Base-by-base conservation (phyloP, 2,113 vertebrate species). In the Pyrgilauda ruficollis region DNA sequence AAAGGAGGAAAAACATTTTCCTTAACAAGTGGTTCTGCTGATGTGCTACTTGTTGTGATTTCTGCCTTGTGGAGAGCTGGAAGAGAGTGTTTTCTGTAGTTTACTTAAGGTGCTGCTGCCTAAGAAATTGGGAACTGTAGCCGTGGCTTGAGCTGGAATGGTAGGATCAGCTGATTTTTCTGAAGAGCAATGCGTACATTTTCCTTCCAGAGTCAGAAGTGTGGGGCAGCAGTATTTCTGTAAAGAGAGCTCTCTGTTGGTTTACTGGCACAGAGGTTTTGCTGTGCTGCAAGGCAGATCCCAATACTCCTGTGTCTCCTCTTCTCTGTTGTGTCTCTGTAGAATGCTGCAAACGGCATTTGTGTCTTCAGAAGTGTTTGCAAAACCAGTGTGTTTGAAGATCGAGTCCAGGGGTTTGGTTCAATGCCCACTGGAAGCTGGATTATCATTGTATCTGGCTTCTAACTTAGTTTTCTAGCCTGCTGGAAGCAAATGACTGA, bases 91-190 rank as follows among this genome's bases (percentile, higher is more conserved):
- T 94, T 82, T 31, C 15, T 76, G n/a, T 49, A 43, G 58, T 58
- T 95, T 27, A 33, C 41, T 80, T 89, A 64, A 87, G n/a, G 61
- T 79, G 35, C 47, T 89, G 59, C 69, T 91, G 41, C 81, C 55
- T 82, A 76, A 82, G 37, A 53, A 73, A 13, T 23, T 83, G 37
- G 61, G 49, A 84, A 37, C 28, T 35, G 11, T 53, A 87, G 74
- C 19, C 15, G 20, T 28, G 63, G 27, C 79, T 94, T 69, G 61
- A 77, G 59, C 63, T 83, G 33, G 52, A 81, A 41, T 24, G 13
- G 21, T 46, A 68, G 47, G 35, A 67, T 67, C 47, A 33, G 39
- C 52, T 74, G 72, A 12, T 64, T 62, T 31, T 72, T 72, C 73
- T 92, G 35, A 91, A 84, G 53, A 73, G 80, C 37, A 49, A 7